These are phyloP conservation scores for Dryobotodes eremita DNA, from an alignment of 2,888 invertebrate genomes.

Conservation along the genomic window DNA sequence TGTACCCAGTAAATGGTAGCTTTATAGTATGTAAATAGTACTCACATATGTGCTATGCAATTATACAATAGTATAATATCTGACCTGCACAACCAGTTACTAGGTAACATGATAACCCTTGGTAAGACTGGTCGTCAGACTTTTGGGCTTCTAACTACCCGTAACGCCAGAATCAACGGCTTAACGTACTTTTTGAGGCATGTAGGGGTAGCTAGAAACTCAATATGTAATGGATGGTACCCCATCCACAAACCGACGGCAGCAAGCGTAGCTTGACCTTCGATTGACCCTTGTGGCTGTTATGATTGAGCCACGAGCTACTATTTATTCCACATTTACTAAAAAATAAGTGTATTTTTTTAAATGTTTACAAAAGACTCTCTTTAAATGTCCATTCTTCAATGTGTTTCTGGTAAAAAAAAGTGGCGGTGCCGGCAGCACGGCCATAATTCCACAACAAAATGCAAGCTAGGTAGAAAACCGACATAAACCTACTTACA, in stretches of 20 bases:
- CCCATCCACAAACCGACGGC: background rate
- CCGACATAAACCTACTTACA: background rate
- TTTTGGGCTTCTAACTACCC: background rate
- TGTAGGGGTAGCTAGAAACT: no score
- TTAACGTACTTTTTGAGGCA: no score
- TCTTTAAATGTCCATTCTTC: background rate
- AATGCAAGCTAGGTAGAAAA: background rate
- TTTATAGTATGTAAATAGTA: no score
- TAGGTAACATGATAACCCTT: background rate
- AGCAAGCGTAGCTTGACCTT: background rate
- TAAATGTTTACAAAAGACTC: background rate
- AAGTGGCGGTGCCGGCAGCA: no score
- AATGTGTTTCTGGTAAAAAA: background rate
- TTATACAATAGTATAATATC: background rate
- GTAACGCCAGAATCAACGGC: no score
- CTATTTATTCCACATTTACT: no score
- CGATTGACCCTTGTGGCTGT: background rate
- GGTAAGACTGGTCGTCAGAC: background rate
- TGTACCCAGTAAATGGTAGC: no score
- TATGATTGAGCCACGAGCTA: background rate
- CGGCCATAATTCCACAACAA: background rate
- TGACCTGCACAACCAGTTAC: background rate
- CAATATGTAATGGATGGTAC: background rate
- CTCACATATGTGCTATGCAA: no score
- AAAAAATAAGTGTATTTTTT: background rate